Percentiles rank a stretch among this genome's conserved stretches.
Evolutionary conservation across 2,888 invertebrate genomes (phyloP).

Genomic region (Spilosoma lubricipeda): DNA sequence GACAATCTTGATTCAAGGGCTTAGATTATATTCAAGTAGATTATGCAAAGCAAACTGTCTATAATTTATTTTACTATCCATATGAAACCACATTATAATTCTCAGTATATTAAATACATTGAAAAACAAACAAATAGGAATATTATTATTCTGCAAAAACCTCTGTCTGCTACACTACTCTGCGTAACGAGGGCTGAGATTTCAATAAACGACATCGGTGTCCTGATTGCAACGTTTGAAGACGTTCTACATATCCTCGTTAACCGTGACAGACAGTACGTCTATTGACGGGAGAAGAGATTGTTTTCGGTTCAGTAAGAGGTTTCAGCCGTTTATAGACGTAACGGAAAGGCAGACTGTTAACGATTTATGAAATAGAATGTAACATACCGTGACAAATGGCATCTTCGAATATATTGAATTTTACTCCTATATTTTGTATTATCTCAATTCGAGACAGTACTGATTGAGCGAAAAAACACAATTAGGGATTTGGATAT

Average conservation of each 20-base stretch:
- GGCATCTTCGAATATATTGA: neutral
- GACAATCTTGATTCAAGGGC: neutral
- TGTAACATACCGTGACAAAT: constrained; percentile 4
- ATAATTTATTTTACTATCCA: neutral
- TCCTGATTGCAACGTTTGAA: constrained; percentile 73
- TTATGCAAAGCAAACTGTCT: neutral
- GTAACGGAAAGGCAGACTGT: constrained; percentile 9
- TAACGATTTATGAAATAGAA: constrained; percentile 7
- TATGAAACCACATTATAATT: neutral
- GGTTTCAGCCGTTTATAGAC: constrained; percentile 21
- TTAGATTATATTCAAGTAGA: too few relatives aligned
- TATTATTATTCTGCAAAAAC: neutral
- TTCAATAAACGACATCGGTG: constrained; percentile 80
- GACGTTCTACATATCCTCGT: constrained; percentile 66
- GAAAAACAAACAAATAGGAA: neutral
- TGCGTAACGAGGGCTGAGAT: constrained; percentile 71
- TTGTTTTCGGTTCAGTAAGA: constrained; percentile 26
- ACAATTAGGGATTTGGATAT: too few relatives aligned
- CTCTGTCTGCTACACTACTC: constrained; percentile 58
- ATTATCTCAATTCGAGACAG: neutral
- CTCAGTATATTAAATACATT: neutral
- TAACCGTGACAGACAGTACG: constrained; percentile 63
- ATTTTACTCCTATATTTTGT: neutral
- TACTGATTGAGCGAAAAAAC: neutral
- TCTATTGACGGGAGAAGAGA: constrained; percentile 19